Conservation (phyloP, 2,113 vertebrate species). For the Otis tarda region DNA sequence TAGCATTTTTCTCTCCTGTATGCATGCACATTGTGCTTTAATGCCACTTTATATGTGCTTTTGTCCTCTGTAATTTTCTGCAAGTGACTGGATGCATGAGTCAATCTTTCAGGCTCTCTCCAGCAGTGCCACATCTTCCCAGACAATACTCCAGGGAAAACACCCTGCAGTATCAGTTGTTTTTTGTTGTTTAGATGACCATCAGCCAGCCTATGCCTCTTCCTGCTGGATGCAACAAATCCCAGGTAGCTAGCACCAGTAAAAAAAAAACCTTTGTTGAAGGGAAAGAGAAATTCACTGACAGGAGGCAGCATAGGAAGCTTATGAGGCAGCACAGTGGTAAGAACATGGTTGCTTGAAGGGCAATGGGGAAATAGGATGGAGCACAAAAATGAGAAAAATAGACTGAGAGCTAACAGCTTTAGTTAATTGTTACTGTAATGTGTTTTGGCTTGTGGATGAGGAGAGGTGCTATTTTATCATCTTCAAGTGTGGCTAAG, state of each 20-base stretch:
- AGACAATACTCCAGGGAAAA: background rate
- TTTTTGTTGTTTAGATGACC: background rate
- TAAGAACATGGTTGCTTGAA: background rate
- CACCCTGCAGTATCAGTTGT: background rate
- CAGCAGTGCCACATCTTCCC: background rate
- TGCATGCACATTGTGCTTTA: background rate
- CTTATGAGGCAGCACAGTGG: background rate
- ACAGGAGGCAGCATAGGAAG: background rate
- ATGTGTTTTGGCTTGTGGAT: background rate
- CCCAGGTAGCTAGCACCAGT: background rate
- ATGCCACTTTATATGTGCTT: background rate
- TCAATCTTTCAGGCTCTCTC: background rate
- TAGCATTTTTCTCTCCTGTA: background rate
- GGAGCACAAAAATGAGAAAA: background rate
- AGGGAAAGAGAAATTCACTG: background rate
- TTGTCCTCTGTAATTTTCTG: slow-evolving; percentile 11
- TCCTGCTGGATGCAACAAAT: background rate
- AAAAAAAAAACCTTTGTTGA: background rate
- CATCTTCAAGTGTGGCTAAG: background rate
- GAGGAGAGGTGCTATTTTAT: background rate
- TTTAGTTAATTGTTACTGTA: slow-evolving; percentile 27
- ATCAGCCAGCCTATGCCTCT: background rate
- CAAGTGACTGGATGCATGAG: background rate
- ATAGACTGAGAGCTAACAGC: background rate
- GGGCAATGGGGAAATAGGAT: background rate